phyloP scores from a whole-genome alignment of 2,888 invertebrate genomes.

The Hermaeophaga mercurialis region DNA sequence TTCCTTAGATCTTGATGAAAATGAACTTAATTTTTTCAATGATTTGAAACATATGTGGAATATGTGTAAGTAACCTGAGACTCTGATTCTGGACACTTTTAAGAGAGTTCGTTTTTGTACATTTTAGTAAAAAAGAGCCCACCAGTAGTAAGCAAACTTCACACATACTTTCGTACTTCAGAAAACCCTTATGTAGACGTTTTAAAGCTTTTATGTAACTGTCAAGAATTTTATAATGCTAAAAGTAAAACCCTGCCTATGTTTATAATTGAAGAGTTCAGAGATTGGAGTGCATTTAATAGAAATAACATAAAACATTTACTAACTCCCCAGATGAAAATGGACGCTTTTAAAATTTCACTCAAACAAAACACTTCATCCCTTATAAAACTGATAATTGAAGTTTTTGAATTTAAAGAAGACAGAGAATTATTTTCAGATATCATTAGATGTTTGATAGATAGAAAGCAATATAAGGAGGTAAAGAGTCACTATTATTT shows the following conservation, averaged over 20 bases:
- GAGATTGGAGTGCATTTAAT: conserved; percentile 59
- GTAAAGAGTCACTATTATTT: too few relatives aligned
- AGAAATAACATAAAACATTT: conserved; percentile 57
- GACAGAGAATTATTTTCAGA: conserved; percentile 68
- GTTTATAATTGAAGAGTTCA: conserved; percentile 67
- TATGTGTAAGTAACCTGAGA: conserved; percentile 43
- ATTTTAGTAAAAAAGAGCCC: conserved; percentile 55
- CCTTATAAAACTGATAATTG: conserved; percentile 67
- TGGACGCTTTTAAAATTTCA: conserved; percentile 75
- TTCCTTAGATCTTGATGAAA: conserved; percentile 58
- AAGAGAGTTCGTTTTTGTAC: not conserved
- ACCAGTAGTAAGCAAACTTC: conserved; percentile 51
- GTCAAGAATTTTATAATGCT: conserved; percentile 66
- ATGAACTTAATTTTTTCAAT: conserved; percentile 56
- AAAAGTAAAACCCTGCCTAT: conserved; percentile 68
- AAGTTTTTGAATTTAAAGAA: conserved; percentile 66
- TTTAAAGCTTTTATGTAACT: conserved; percentile 65
- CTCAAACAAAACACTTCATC: conserved; percentile 69
- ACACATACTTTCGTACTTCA: conserved; percentile 49
- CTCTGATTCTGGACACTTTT: not conserved
- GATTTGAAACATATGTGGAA: conserved; percentile 55
- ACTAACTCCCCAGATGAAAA: conserved; percentile 64
- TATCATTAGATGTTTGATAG: conserved; percentile 64
- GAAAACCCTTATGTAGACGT: conserved; percentile 67
- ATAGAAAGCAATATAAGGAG: conserved; percentile 70